Base-by-base conservation (phyloP, 2,888 invertebrate species). In the Plemyria rubiginata region DNA sequence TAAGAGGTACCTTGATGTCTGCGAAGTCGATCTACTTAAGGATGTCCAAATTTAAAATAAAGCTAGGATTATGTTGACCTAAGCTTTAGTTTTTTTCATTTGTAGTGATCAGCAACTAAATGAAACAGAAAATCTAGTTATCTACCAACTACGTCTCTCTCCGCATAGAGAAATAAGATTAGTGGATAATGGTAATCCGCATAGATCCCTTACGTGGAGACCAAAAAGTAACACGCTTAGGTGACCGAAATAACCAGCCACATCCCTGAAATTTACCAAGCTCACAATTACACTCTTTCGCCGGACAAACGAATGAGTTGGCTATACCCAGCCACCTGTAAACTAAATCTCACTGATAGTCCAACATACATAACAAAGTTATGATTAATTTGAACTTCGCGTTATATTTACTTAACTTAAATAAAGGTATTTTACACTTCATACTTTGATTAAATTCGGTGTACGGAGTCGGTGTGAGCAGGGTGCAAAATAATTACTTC, bases 1-100 rank as follows among this genome's bases (percentile, higher is more conserved):
- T 60, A 57, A 61, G 62, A 49, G 61, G 58, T 36, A 62, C 60
- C 60, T 54, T 57, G 50, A 38, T 54, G 54, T 36, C 50, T 54
- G 32, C 60, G 41, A 60, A 49, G 29, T 38, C 55, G 49, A 56
- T 48, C 29, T 40, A 48, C 22, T 16, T 8, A 53, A 53, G 40
- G 43, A 16, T 28, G 45, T 13, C 58, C 36, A 52, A 13, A 45
- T 45, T 45, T 58, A 52, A 43, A 53, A 53, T 53, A 41, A 40
- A 53, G 4, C 29, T n/a, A 43, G 22, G 22, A 52, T 28, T 52
- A 52, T 41, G 13, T 15, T 43, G 43, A 43, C 5, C 3, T 16
- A 45, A 43, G 41, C 13, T 15, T n/a, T n/a, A n/a, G n/a, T n/a
- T n/a, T n/a, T n/a, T n/a, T n/a, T n/a, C n/a, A 9, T 16, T 45